These are phyloP conservation scores for Enhydra lutris DNA, from an alignment of 2,113 vertebrate species.

Conservation along the genomic window DNA sequence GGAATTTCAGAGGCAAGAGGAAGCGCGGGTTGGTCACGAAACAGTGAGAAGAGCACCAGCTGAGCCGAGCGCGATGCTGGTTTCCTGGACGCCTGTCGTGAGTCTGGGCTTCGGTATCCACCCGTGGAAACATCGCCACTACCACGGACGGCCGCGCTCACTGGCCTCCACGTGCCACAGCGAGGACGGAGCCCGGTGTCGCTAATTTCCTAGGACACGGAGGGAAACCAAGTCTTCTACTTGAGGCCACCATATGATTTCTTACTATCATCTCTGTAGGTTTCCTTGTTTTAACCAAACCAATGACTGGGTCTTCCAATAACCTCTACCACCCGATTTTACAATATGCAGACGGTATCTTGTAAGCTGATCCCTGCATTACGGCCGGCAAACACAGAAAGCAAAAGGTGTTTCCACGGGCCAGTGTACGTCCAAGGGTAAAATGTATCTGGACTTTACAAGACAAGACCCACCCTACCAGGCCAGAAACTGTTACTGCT, in stretches of 20 bases:
- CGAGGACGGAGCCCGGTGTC: fast-evolving
- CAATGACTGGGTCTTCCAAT: no score
- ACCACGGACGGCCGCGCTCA: neutral
- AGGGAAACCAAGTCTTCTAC: neutral
- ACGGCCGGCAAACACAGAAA: fast-evolving
- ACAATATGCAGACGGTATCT: fast-evolving
- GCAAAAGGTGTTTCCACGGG: neutral
- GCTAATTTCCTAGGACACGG: no score
- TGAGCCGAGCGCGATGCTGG: no score
- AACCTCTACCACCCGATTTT: neutral
- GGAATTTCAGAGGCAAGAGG: neutral
- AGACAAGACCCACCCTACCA: neutral
- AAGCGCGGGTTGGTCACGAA: fast-evolving
- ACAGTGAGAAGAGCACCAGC: fast-evolving
- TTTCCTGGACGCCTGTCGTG: no score
- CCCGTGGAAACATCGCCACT: no score
- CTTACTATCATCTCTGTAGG: neutral
- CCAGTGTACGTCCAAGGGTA: fast-evolving
- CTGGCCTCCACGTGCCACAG: neutral
- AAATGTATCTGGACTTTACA: neutral
- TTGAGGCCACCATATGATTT: neutral
- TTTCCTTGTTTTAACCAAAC: neutral
- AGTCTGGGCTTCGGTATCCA: no score
- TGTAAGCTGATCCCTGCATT: neutral
- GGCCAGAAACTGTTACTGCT: neutral